Evolutionary conservation across 1,140 invertebrate species (phyloP).

Genomic region (Meloidogyne floridensis): DNA sequence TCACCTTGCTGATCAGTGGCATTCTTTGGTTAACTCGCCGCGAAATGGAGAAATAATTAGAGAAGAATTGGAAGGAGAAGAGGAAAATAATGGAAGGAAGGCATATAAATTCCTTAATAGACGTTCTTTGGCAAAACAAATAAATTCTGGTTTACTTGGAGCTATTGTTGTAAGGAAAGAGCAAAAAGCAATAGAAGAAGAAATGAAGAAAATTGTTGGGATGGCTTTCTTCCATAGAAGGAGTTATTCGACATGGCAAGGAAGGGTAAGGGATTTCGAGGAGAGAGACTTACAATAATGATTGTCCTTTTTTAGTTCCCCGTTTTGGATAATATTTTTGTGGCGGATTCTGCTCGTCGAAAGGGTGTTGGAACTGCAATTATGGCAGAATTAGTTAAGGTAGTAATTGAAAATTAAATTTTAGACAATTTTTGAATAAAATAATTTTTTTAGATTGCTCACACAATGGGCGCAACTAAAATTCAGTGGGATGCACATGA

Average conservation of each 20-base stretch:
- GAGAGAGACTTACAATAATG: background rate
- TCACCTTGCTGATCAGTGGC: conserved; percentile 1
- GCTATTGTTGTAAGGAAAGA: conserved; percentile 16
- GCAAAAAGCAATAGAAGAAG: background rate
- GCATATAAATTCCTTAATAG: background rate
- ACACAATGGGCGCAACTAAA: background rate
- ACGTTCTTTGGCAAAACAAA: background rate
- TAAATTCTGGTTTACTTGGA: conserved; percentile 17
- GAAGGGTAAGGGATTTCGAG: conserved; percentile 8
- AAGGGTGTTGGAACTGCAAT: conserved; percentile 28
- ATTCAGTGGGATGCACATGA: conserved; percentile 13
- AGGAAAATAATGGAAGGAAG: conserved; percentile 13
- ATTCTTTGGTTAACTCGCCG: background rate
- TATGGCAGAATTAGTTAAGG: conserved; percentile 27
- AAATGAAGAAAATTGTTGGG: conserved; percentile 6
- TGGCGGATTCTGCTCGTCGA: background rate
- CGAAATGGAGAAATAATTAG: background rate
- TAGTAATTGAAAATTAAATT: background rate
- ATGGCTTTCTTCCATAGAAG: conserved; percentile 29
- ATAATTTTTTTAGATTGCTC: background rate
- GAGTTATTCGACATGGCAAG: conserved; percentile 25
- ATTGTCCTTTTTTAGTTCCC: background rate
- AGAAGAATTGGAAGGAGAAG: conserved; percentile 5
- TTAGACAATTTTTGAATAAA: background rate
- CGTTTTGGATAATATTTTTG: conserved; percentile 14